Evolutionary conservation across 2,113 vertebrate genomes (phyloP), one percentile per base, ranked within the genome.

Genomic region (Protomyctophum bolini): DNA sequence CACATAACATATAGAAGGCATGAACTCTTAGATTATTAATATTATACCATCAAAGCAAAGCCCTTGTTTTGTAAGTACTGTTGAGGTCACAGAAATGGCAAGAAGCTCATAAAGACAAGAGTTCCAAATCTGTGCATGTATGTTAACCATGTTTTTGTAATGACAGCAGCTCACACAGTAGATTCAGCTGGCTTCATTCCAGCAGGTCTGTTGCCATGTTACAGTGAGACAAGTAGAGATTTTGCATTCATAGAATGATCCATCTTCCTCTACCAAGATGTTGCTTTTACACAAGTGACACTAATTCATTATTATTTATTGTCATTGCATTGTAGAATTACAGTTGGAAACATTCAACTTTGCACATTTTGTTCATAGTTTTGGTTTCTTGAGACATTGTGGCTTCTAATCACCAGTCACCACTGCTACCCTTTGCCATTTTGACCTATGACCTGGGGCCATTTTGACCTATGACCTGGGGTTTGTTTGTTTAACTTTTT

Each of bases 161-260:
- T 59, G 79, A 12, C 72, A n/a, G 0, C 0, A 2, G n/a, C 33
- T 14, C 55, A 64, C 47, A 12, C 6, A 21, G 55, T 64, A 63
- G 76, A 76, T 14, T 63, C 56, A 10, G 49, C 5, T 69, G 51
- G 50, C 69, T 71, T 60, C 45, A 58, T 63, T 76, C 70, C 73
- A 70, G 73, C 10, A 64, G 46, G 4, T 9, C 63, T 65, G 72
- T 41, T 77, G 89, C 87, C 83, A 89, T 85, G 83, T 91, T 89
- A 86, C 78, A 78, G 8, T 10, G 68, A 77, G 59, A 56, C 65
- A 50, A 81, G 57, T 15, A 15, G 74, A 73, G 73, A 49, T 46
- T 7, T 67, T 68, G 80, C 61, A 83, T 69, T 66, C 41, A 75
- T 52, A 66, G 73, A 72, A 56, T 55, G 59, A 74, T 71, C 78